Evolutionary conservation across 1,140 invertebrate species (phyloP), one percentile per base, ranked within the genome.

Genomic region (Sitophilus oryzae): DNA sequence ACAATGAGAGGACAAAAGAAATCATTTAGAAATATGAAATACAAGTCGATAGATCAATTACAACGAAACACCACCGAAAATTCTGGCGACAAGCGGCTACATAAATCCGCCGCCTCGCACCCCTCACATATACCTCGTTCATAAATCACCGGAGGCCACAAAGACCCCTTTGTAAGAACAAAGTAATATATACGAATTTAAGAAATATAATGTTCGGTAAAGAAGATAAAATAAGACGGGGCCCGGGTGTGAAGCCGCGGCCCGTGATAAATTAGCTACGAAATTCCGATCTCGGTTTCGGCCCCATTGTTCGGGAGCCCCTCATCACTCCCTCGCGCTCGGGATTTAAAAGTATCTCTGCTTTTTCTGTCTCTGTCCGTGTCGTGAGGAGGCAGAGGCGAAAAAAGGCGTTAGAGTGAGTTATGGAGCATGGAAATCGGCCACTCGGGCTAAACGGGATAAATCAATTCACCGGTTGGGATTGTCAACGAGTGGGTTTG

Each of bases 181-280:
- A 46, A 46, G 44, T 46, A 46, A 46, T 46, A 46, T 46, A 46
- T 46, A 46, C 44, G 44, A 46, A 46, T 46, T 46, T 46, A 46
- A 34, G 23, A 46, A 46, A 46, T 46, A 46, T 46, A 46, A 42
- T 42, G 40, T 42, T n/a, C 36, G 14, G 36, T 38, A 38, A 38
- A 38, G 18, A 16, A 38, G 14, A 38, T 38, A 38, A 38, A 38
- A 38, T 44, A 44, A 22, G 19, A 20, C n/a, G 6, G 42, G 42
- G 4, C 23, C 44, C 4, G 23, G 11, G 10, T 35, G 21, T 20
- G 44, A 15, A 15, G 23, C 19, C 22, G 11, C 3, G n/a, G 18
- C n/a, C 10, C 14, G n/a, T 46, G 44, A 46, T 46, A 46, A 46
- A 46, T 46, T 11, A 23, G 14, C 44, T 46, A 3, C 22, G 23